phyloP scores from a whole-genome alignment of 64 coral and sea anemone genomes.

The Montipora capricornis region DNA sequence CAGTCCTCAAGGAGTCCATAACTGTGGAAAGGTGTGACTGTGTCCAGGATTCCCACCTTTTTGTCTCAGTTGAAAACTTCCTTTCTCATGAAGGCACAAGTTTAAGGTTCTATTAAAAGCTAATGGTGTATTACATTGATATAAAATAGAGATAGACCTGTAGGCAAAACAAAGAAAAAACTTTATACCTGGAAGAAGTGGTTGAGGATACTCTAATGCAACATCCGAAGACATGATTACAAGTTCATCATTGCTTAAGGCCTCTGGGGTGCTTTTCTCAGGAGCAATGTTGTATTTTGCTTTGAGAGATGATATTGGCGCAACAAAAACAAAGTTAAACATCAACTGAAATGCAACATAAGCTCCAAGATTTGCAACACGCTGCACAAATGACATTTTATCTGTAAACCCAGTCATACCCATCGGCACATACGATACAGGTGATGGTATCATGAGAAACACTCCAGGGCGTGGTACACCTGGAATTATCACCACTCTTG shows the following conservation, averaged over 20 bases:
- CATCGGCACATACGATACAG: slow-evolving; percentile 54
- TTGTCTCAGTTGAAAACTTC: too few relatives aligned
- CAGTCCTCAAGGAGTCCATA: too few relatives aligned
- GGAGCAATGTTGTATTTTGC: slow-evolving; percentile 69
- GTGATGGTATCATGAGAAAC: slow-evolving; percentile 3
- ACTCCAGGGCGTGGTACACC: neutral
- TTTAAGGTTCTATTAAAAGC: too few relatives aligned
- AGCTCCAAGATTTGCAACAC: slow-evolving; percentile 27
- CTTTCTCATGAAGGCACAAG: too few relatives aligned
- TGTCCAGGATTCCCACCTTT: too few relatives aligned
- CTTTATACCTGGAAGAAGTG: slow-evolving; percentile 55
- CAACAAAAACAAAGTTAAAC: neutral
- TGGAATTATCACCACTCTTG: slow-evolving; percentile 19
- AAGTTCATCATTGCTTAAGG: neutral
- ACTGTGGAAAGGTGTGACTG: too few relatives aligned
- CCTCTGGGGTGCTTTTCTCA: slow-evolving; percentile 37
- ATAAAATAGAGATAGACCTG: too few relatives aligned
- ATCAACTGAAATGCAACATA: neutral
- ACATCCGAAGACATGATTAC: slow-evolving; percentile 22
- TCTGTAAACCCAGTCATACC: neutral
- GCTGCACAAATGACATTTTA: slow-evolving; percentile 71
- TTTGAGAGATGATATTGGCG: neutral
- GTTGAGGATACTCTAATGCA: slow-evolving; percentile 64
- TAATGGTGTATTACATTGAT: too few relatives aligned
- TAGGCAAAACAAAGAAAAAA: neutral